Percentiles rank a stretch among this genome's conserved stretches.
phyloP scores from a whole-genome alignment of 1,140 invertebrate species.

The Zaprionus kolodkinae region DNA sequence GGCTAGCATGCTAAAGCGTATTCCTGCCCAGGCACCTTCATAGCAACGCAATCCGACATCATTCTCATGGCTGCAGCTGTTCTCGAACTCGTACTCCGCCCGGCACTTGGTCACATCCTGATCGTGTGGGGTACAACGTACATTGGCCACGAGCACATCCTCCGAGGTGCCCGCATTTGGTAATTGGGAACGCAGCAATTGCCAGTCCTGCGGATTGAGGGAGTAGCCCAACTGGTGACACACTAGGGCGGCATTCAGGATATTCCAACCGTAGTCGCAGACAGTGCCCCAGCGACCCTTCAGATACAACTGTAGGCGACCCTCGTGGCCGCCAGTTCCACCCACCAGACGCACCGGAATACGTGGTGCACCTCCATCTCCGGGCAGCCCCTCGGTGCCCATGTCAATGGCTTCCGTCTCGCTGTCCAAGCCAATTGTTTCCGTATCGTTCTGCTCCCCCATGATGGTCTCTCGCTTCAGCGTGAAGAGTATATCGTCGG shows the following conservation, averaged over 20 bases:
- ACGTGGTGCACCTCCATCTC: slow-evolving; percentile 85
- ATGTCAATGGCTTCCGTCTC: slow-evolving; percentile 84
- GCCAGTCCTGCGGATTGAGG: slow-evolving; percentile 96
- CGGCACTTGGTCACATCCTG: slow-evolving; percentile 95
- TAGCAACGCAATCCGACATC: slow-evolving; percentile 96
- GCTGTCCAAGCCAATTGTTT: slow-evolving; percentile 77
- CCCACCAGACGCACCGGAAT: slow-evolving; percentile 91
- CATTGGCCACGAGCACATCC: slow-evolving; percentile 92
- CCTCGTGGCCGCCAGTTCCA: slow-evolving; percentile 90
- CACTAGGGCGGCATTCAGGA: slow-evolving; percentile 95
- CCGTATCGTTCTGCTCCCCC: slow-evolving; percentile 86
- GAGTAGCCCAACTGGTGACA: slow-evolving; percentile 98
- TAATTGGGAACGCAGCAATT: slow-evolving; percentile 91
- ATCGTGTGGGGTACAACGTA: slow-evolving; percentile 96
- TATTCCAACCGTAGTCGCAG: slow-evolving; percentile 98
- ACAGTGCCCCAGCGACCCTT: slow-evolving; percentile 97
- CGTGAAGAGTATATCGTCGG: slow-evolving; percentile 91
- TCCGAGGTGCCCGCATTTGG: slow-evolving; percentile 91
- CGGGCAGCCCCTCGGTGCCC: slow-evolving; percentile 85
- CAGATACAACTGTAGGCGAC: slow-evolving; percentile 91
- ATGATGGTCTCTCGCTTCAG: slow-evolving; percentile 89
- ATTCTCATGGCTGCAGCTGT: slow-evolving; percentile 94
- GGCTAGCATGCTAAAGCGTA: slow-evolving; percentile 94
- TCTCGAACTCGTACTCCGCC: slow-evolving; percentile 93
- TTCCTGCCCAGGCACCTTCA: slow-evolving; percentile 95